Percentiles rank a stretch among this genome's conserved stretches.
These are phyloP conservation scores for Gryllus longicercus DNA, from an alignment of 2,888 invertebrate genomes.

Conservation along the genomic window DNA sequence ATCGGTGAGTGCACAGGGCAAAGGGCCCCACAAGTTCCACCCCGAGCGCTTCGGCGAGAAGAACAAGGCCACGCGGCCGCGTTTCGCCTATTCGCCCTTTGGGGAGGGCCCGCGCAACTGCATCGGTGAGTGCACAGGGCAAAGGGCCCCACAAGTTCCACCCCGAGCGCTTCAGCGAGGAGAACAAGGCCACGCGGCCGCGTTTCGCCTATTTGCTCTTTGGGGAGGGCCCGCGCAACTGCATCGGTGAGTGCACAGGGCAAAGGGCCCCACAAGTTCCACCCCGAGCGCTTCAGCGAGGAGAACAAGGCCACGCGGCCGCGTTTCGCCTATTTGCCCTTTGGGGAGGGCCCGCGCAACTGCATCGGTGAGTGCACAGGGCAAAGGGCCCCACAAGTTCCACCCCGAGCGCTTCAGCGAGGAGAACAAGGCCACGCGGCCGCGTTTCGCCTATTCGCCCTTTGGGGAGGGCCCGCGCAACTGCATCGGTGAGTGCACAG, in stretches of 20 bases:
- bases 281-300: constrained; percentile 52
- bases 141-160: constrained; percentile 54
- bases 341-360: constrained; percentile 48
- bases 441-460: constrained; percentile 43
- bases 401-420: constrained; percentile 53
- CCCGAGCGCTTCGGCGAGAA: constrained; percentile 52
- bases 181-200: constrained; percentile 39
- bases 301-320: constrained; percentile 41
- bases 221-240: constrained; percentile 48
- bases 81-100: constrained; percentile 45
- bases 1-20: constrained; percentile 42
- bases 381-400: constrained; percentile 52
- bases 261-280: constrained; percentile 53
- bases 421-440: constrained; percentile 41
- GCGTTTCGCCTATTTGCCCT: constrained; percentile 44
- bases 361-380: constrained; percentile 44
- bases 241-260: constrained; percentile 43
- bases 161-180: constrained; percentile 51
- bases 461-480: constrained; percentile 49
- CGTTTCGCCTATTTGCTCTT: constrained; percentile 45
- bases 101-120: constrained; percentile 48
- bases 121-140: constrained; percentile 42
- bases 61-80: constrained; percentile 37
- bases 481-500: constrained; percentile 44
- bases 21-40: constrained; percentile 53